Evolutionary conservation across 1,140 invertebrate genomes (phyloP), one percentile per base, ranked within the genome.

Genomic region (Batillaria attramentaria): DNA sequence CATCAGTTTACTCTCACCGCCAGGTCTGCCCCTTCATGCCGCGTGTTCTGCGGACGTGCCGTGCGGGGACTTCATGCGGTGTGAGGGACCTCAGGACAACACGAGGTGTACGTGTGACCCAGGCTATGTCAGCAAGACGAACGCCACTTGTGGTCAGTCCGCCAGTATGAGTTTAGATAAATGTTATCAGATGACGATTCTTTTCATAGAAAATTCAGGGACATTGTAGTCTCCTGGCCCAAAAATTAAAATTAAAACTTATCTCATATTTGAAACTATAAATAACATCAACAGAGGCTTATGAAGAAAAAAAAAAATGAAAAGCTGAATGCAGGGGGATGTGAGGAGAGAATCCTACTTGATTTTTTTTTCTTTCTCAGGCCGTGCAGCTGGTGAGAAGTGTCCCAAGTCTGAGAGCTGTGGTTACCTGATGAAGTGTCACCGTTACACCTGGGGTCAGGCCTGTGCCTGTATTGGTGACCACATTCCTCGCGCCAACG

Each of bases 351-450:
- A 28, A n/a, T 18, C 31, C 20, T 62, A n/a, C 31, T 10, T n/a
- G 20, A n/a, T 13, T n/a, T 62, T 62, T 24, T 24, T 62, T 20
- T 62, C 0, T 62, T 66, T 1, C 66, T 41, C 66, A 69, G 66
- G 66, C 13, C 66, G 10, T 8, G 66, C 16, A n/a, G 33, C 37
- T 20, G 66, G 66, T 5, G 35, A 69, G 37, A 41, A 69, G 37
- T 69, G 66, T 69, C 35, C 66, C 5, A 69, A 13, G 10, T 41
- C 66, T 4, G 66, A 69, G 16, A 41, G 39, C 16, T 69, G 66
- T 13, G 66, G 66, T 41, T n/a, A 41, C 28, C 66, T 69, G 35
- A 69, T 69, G 66, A 69, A 35, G 35, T 69, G 66, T 69, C 66
- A 20, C 28, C 66, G 66, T 41, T 69, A 69, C 35, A 5, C 66